Conservation (phyloP, 2,113 vertebrate species). For the Vulpes vulpes region DNA sequence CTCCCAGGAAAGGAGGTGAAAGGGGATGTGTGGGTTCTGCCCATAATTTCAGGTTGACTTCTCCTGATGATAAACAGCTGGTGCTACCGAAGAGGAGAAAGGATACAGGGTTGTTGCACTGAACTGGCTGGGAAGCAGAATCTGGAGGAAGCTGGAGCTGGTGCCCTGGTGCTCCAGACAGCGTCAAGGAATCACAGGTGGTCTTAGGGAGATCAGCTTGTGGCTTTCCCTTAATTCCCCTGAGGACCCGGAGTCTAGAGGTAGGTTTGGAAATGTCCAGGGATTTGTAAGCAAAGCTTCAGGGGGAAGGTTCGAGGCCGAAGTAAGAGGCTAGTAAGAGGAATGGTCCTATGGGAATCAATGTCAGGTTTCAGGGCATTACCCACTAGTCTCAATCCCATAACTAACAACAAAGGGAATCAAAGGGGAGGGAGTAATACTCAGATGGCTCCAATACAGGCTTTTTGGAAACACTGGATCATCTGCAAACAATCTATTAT, state of each 20-base stretch:
- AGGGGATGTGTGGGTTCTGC: neutral
- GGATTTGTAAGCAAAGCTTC: constrained; percentile 21
- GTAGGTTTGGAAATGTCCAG: neutral
- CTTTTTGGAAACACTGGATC: neutral
- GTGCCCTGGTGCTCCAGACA: neutral
- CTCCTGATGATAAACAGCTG: neutral
- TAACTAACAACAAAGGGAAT: neutral
- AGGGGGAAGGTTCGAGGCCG: neutral
- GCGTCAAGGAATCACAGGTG: neutral
- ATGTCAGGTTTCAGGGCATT: neutral
- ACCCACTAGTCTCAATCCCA: neutral
- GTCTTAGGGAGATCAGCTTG: neutral
- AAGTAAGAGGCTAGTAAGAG: neutral
- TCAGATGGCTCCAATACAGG: neutral
- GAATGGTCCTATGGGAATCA: neutral
- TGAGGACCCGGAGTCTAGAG: neutral
- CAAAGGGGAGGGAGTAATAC: neutral
- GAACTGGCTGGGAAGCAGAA: neutral
- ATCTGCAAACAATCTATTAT: neutral
- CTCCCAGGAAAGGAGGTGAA: neutral
- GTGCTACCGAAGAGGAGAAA: neutral
- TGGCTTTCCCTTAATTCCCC: neutral
- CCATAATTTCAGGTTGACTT: neutral
- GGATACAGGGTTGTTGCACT: neutral
- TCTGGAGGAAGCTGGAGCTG: neutral